Evolutionary conservation across 1,140 invertebrate species (phyloP).

Genomic region (Parapsyche elsis): DNA sequence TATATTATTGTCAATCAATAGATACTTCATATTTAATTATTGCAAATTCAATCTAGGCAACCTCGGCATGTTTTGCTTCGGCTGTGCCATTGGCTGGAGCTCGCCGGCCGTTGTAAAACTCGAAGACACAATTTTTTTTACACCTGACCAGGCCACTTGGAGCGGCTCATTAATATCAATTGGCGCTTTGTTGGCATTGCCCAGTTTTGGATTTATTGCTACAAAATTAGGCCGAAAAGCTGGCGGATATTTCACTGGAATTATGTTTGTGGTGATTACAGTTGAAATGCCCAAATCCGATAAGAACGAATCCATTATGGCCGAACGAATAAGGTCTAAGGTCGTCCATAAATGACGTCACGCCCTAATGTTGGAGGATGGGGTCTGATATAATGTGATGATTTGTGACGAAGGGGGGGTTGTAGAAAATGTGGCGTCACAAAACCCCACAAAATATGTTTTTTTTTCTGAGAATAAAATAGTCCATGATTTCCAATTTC

Average conservation of each 20-base stretch:
- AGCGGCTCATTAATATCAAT: background rate
- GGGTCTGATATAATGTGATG: too few relatives aligned
- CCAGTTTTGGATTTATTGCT: background rate
- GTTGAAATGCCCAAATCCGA: background rate
- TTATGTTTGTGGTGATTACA: background rate
- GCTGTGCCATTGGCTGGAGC: background rate
- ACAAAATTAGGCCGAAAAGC: background rate
- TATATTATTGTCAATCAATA: background rate
- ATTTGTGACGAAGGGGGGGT: too few relatives aligned
- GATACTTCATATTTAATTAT: background rate
- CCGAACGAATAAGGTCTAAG: background rate
- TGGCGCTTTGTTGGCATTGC: background rate
- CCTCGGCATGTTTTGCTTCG: constrained; percentile 4
- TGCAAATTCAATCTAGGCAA: background rate
- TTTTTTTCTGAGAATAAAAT: background rate
- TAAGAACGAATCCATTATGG: background rate
- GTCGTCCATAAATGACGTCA: background rate
- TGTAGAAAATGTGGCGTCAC: too few relatives aligned
- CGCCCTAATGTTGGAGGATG: background rate
- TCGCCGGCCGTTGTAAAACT: background rate
- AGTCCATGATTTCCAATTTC: too few relatives aligned
- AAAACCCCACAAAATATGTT: too few relatives aligned
- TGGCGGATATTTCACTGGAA: background rate
- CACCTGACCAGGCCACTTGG: background rate
- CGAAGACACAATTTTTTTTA: background rate